Base-by-base conservation (phyloP, 1,140 invertebrate species). In the Ceratosolen solmsi region DNA sequence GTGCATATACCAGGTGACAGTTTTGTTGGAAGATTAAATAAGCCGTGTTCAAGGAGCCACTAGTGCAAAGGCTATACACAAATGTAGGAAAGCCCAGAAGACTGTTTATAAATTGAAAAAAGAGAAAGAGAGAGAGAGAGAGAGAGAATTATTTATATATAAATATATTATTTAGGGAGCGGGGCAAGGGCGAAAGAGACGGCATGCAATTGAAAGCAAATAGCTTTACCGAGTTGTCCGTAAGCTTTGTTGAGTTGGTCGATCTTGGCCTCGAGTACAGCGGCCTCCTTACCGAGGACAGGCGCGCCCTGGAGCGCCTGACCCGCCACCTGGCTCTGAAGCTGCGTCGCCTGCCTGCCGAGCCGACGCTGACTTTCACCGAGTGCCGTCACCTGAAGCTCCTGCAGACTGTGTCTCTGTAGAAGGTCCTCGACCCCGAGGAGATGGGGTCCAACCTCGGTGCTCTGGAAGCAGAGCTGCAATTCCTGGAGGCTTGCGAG, bases 341-440 rank as follows among this genome's bases (percentile, higher is more conserved):
- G 68, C 46, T 88, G 94, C 84, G 63, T 93, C 89, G 90, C 89
- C 87, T 96, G 94, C 49, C 96, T 93, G 76, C 94, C 95, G 25
- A 99, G 93, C 77, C 96, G 93, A 41, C 95, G 92, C 51, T 97
- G 94, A 13, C 94, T 96, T 87, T 98, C 97, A 15, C 96, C 96
- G 83, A 97, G 92, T 0, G 96, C 95, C 2, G 95, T 96, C 0
- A 98, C 94, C 90, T 99, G 97, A 68, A 98, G 91, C 38, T 83
- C 82, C 51, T 83, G 82, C 38, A 83, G 30, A 58, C 76, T 79
- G 89, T 99, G 98, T 84, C 98, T 97, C 86, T 99, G 98, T 38
- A 99, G 91, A 17, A 98, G 92, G 86, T 99, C 97, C 89, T 99
- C 98, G 2, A 98, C 97, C 36, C 95, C 98, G 63, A 98, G 91